Evolutionary conservation across 2,888 invertebrate genomes (phyloP).

Genomic region (Sinotaia quadrata): DNA sequence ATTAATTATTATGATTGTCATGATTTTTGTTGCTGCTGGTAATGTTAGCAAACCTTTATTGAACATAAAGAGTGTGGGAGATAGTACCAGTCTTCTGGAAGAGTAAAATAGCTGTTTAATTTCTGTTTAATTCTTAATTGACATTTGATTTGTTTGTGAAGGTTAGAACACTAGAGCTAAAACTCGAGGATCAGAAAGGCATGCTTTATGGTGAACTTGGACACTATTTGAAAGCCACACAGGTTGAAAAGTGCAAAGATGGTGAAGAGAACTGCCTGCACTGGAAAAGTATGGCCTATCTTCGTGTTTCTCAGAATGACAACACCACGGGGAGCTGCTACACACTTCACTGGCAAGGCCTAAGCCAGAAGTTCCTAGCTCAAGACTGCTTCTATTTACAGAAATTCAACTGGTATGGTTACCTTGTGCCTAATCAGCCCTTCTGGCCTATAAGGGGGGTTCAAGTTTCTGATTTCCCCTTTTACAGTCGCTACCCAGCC

Average conservation of each 20-base stretch:
- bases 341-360: conserved; percentile 38
- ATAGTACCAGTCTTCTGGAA: no score
- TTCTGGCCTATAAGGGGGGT: conserved; percentile 32
- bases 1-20: no score
- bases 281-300: conserved; percentile 39
- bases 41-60: no score
- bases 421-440: conserved; percentile 24
- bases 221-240: conserved; percentile 37
- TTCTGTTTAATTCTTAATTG: no score
- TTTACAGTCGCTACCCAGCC: conserved; percentile 38
- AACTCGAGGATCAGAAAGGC: conserved; percentile 36
- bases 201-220: conserved; percentile 44
- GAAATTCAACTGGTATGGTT: conserved; percentile 37
- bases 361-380: conserved; percentile 29
- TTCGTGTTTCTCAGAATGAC: conserved; percentile 33
- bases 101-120: no score
- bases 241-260: conserved; percentile 36
- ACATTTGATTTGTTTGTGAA: no score
- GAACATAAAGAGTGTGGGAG: no score
- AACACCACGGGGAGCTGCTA: conserved; percentile 36
- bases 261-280: conserved; percentile 37
- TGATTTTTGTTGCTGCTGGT: no score
- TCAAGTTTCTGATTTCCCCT: conserved; percentile 29
- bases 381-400: conserved; percentile 45
- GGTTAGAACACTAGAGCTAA: conserved; percentile 40